Evolutionary conservation across 2,888 invertebrate genomes (phyloP).

Genomic region (Chironomus riparius): DNA sequence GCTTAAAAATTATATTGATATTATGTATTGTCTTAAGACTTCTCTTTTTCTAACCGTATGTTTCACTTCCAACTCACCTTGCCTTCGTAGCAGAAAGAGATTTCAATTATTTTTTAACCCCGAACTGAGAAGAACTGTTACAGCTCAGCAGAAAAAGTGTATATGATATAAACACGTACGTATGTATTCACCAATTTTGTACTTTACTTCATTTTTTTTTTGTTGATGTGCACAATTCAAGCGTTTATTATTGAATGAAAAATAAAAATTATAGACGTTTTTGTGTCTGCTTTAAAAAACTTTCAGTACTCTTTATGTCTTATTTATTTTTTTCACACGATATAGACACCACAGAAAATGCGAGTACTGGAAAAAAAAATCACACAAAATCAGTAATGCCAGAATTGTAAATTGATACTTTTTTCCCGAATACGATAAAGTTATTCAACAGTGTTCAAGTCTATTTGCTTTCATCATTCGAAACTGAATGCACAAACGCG

Average conservation of each 20-base stretch:
- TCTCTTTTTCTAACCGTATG: not conserved
- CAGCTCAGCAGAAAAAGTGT: not conserved
- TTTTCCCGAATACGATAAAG: slow-evolving; percentile 3
- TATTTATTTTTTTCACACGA: not conserved
- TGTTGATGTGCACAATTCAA: not conserved
- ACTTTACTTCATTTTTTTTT: too few relatives aligned
- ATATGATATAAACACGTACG: not conserved
- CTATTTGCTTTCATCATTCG: not conserved
- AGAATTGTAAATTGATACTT: slow-evolving; percentile 24
- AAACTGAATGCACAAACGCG: not conserved
- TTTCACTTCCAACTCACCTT: slow-evolving; percentile 2
- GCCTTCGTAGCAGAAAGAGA: too few relatives aligned
- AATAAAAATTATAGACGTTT: not conserved
- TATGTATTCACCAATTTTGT: not conserved
- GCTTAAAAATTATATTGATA: not conserved
- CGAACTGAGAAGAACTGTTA: not conserved
- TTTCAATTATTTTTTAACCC: not conserved
- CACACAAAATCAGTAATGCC: not conserved
- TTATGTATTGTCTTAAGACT: not conserved
- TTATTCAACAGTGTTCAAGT: not conserved
- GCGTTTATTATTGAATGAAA: not conserved
- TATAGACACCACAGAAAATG: not conserved
- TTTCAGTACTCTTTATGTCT: not conserved
- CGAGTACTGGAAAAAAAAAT: not conserved
- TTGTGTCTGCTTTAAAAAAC: not conserved